Conservation (phyloP, 2,113 vertebrate species). For the Varanus komodoensis region DNA sequence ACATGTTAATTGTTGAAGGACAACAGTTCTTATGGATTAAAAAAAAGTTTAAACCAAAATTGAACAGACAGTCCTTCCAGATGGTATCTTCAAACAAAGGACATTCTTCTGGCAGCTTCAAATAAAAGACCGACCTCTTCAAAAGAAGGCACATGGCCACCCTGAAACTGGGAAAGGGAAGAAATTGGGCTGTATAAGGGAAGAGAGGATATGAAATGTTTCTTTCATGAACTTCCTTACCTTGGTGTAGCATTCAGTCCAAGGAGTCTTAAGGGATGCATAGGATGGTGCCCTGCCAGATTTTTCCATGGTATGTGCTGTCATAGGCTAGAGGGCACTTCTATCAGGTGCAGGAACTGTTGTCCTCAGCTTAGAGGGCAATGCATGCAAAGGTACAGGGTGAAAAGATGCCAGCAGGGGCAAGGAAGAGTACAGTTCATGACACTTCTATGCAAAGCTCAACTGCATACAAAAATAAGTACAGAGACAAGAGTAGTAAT, state of each 20-base stretch:
- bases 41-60: too few species aligned
- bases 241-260: background rate
- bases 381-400: too few species aligned
- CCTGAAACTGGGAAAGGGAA: too few species aligned
- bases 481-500: conserved; percentile 1
- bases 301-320: background rate
- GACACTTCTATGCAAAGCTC: background rate
- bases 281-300: background rate
- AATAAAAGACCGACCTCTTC: too few species aligned
- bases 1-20: too few species aligned
- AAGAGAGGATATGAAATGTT: background rate
- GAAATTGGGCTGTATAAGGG: background rate
- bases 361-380: background rate
- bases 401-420: background rate
- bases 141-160: too few species aligned
- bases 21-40: too few species aligned
- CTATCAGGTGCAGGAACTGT: background rate
- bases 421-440: background rate
- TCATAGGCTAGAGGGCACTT: background rate
- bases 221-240: background rate
- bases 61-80: too few species aligned
- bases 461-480: background rate
- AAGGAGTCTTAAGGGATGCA: background rate
- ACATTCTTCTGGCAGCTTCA: too few species aligned
- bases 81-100: too few species aligned